Percentiles rank a stretch among this genome's conserved stretches.
These are phyloP conservation scores for Orchestia grillus DNA, from an alignment of 1,140 invertebrate species.

Conservation along the genomic window DNA sequence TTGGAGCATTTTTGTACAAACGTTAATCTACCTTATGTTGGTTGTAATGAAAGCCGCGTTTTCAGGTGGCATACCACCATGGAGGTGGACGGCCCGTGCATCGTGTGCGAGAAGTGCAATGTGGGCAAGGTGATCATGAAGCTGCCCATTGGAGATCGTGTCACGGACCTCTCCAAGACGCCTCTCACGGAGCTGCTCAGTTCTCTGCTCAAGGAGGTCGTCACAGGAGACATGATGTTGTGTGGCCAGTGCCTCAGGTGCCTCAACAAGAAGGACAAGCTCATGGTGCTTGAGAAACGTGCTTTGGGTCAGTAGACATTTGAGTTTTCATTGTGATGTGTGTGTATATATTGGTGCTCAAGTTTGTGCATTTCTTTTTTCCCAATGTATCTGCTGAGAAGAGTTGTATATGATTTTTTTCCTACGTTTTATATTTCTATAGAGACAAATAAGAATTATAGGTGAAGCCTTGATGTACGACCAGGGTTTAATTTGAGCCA, in stretches of 20 bases:
- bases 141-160: conserved; percentile 3
- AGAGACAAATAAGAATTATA: no score
- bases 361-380: no score
- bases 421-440: no score
- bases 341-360: no score
- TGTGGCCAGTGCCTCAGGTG: neutral
- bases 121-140: conserved; percentile 20
- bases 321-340: no score
- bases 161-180: conserved; percentile 26
- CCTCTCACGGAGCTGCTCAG: conserved; percentile 27
- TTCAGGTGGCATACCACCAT: neutral
- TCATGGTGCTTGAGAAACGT: neutral
- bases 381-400: no score
- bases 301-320: neutral
- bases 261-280: neutral
- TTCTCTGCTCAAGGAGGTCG: neutral
- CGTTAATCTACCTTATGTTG: no score
- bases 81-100: neutral
- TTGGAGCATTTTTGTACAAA: no score
- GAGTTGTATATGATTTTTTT: no score
- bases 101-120: conserved; percentile 42
- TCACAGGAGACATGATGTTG: neutral
- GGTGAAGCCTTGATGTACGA: no score
- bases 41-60: no score
- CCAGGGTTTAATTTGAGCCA: no score